Base-by-base conservation (phyloP, 2,888 invertebrate species). In the Andrena minutula region DNA sequence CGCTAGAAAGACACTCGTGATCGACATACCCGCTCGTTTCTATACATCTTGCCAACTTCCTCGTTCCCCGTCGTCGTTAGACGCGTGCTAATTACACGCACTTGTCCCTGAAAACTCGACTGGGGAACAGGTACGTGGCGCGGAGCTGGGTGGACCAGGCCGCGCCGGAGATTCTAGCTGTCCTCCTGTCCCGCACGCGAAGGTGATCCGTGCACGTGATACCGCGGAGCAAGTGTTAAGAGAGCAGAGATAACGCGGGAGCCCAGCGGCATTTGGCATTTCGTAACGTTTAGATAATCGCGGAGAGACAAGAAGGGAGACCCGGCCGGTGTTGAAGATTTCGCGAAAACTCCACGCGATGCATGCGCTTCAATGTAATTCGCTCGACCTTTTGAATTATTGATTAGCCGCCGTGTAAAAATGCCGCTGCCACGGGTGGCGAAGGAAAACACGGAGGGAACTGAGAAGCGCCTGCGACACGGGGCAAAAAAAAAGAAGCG, bases 221-320 rank as follows among this genome's bases (percentile, higher is more conserved):
- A 51, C 8, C 20, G 51, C 6, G 20, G 6, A 51, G 8, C 51
- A n/a, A 51, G 51, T 51, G 51, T 51, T 51, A 8, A 51, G 51
- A 51, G n/a, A 20, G 51, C 20, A 20, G 8, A 20, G 20, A 20
- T 51, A 51, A n/a, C 51, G 20, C 51, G 20, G n/a, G 51, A 20
- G 51, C 20, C 20, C n/a, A 8, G 20, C n/a, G 20, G 20, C 51
- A 51, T 51, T 51, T 20, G 20, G 20, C 8, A 2, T 51, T 51
- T 51, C 51, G 51, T 51, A 51, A 51, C n/a, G 20, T 51, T 51
- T 51, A 51, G 51, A 51, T 51, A 51, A 51, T 51, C 51, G 51
- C 2, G 51, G 51, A 20, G 20, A 20, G 20, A 51, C 20, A 51
- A 51, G 51, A 8, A n/a, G 6, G 20, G 20, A 20, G n/a, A 51